Evolutionary conservation across 2,797 vertebrate species (phyloP), one percentile per base, ranked within the genome.

Genomic region (Enteromius anoplus): DNA sequence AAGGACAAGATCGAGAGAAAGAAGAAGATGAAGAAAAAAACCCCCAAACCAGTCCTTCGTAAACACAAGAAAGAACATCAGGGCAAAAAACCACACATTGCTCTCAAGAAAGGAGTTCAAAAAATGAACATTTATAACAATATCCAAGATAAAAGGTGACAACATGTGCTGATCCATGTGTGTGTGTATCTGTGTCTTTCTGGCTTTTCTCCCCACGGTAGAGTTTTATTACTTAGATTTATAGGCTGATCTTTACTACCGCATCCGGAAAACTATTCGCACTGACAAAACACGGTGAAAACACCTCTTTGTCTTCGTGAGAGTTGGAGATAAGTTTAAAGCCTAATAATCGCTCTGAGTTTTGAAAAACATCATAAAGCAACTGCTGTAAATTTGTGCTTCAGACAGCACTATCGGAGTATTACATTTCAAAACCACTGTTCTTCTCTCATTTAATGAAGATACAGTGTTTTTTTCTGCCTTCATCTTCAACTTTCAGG

Each of bases 21-120:
- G 47, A 73, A 72, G 26, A 51, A 73, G 19, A 60, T 83, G 83
- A 81, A 88, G 91, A 92, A 89, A 90, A 93, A 92, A 82, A 12
- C 5, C 37, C n/a, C n/a, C 34, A 37, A 6, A 37, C 34, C 55
- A 55, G 68, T 82, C 75, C 79, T 87, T 82, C 75, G 80, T 65
- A 65, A 75, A 76, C 80, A 83, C 65, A 85, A 76, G 81, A 83
- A 86, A 79, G 58, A 84, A 45, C 11, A 49, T 71, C 37, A 71
- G 45, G 64, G 60, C 81, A 81, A 70, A 78, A 83, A 81, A 72
- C 17, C 80, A 84, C 71, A 75, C 42, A 78, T 47, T 71, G 58
- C 87, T 81, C 51, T 81, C 40, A 84, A 89, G 89, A 90, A 91
- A 89, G 83, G 80, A 85, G 88, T 86, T 81, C 87, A 86, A 87